phyloP scores from a whole-genome alignment of 2,113 vertebrate genomes.

The Oenanthe melanoleuca region DNA sequence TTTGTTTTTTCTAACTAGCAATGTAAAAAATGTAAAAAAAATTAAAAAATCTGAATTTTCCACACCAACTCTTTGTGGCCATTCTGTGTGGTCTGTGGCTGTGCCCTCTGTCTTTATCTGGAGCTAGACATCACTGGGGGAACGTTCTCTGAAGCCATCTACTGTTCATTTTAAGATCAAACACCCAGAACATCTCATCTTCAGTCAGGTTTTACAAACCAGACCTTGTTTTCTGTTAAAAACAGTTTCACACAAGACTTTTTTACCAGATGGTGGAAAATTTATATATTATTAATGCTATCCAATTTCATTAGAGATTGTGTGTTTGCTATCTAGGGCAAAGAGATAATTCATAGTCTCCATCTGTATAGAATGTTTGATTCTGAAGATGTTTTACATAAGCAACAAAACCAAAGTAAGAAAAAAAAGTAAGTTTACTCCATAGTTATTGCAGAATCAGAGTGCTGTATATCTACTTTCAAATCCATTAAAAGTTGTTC shows the following conservation, averaged over 20 bases:
- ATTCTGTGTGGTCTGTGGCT: not conserved
- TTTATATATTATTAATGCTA: slow-evolving; percentile 74
- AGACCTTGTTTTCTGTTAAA: slow-evolving; percentile 48
- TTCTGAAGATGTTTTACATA: slow-evolving; percentile 53
- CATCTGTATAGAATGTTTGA: slow-evolving; percentile 45
- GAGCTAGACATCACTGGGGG: not conserved
- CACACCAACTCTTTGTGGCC: not conserved
- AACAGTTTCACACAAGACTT: slow-evolving; percentile 55
- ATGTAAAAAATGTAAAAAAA: too few species aligned
- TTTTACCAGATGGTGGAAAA: slow-evolving; percentile 69
- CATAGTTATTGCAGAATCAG: not conserved
- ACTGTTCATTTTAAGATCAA: slow-evolving; percentile 23
- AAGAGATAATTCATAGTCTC: slow-evolving; percentile 60
- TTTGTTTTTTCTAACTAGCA: not conserved
- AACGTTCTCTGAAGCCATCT: not conserved
- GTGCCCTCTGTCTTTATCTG: not conserved
- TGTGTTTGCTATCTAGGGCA: slow-evolving; percentile 67
- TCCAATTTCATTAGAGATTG: slow-evolving; percentile 65
- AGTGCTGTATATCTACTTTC: not conserved
- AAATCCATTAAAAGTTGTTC: not conserved
- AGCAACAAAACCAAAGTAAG: not conserved
- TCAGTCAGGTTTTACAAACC: slow-evolving; percentile 46
- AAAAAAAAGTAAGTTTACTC: not conserved
- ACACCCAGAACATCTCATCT: not conserved
- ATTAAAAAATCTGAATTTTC: not conserved